Percentiles rank a stretch among this genome's conserved stretches.
Evolutionary conservation across 2,888 invertebrate species (phyloP).

Genomic region (Griposia aprilina): DNA sequence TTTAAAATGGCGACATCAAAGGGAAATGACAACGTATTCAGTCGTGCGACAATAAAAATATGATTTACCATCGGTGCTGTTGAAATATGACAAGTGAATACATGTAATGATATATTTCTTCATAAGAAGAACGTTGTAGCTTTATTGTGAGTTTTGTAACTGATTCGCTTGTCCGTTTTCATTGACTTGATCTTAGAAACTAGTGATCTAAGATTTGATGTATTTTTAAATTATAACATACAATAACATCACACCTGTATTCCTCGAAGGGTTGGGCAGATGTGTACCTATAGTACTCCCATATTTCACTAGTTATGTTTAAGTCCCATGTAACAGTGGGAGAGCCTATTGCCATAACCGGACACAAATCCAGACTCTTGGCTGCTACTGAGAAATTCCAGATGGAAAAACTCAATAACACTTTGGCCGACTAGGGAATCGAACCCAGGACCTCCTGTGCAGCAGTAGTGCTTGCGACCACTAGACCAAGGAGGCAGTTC

Average conservation of each 20-base stretch:
- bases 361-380: too few relatives aligned
- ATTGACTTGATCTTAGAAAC: constrained; percentile 6
- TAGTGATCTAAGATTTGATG: neutral
- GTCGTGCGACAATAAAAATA: constrained; percentile 47
- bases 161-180: constrained; percentile 4
- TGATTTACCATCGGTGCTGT: constrained; percentile 53
- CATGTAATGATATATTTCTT: constrained; percentile 37
- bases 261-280: neutral
- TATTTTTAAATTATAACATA: neutral
- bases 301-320: neutral
- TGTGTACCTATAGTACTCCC: neutral
- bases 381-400: too few relatives aligned
- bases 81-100: constrained; percentile 34
- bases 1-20: constrained; percentile 55
- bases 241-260: neutral
- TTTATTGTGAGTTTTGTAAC: constrained; percentile 26
- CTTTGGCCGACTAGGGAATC: too few relatives aligned
- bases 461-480: too few relatives aligned
- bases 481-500: too few relatives aligned
- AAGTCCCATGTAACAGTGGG: too few relatives aligned
- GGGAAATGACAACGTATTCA: constrained; percentile 42
- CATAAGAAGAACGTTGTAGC: constrained; percentile 30
- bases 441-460: too few relatives aligned
- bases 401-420: too few relatives aligned
- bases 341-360: too few relatives aligned